A percentile compares a stretch with the other conserved stretches of the same genome.
These are phyloP conservation scores for Drosophila sordidapex DNA, from an alignment of 2,888 invertebrate species.

Conservation along the genomic window DNA sequence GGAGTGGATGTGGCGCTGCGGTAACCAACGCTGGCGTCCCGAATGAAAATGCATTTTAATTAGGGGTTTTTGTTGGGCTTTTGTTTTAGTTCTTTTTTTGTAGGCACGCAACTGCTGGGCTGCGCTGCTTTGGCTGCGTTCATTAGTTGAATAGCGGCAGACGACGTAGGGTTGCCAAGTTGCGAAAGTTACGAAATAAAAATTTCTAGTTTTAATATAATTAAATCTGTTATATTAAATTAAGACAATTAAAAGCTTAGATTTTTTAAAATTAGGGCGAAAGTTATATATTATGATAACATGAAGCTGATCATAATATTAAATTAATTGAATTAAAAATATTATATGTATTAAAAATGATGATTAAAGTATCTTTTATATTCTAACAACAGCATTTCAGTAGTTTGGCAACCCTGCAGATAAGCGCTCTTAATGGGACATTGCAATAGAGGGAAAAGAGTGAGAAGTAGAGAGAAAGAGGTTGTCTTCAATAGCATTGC, in stretches of 20 bases:
- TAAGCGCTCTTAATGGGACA: slow-evolving; percentile 51
- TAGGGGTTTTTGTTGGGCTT: slow-evolving; percentile 82
- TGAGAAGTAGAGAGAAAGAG: slow-evolving; percentile 6
- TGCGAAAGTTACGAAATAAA: neutral
- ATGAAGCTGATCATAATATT: neutral
- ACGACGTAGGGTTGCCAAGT: slow-evolving; percentile 56
- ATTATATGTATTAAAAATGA: neutral
- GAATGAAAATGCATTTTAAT: slow-evolving; percentile 84
- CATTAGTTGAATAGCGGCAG: slow-evolving; percentile 65
- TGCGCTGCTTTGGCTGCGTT: slow-evolving; percentile 62
- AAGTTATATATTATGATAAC: neutral
- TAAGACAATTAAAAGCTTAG: neutral
- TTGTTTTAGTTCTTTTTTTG: slow-evolving; percentile 70
- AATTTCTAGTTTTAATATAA: neutral
- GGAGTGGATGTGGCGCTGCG: slow-evolving; percentile 23
- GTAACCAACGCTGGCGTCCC: slow-evolving; percentile 68
- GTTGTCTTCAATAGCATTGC: slow-evolving; percentile 34
- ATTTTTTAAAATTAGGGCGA: neutral
- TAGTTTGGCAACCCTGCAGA: slow-evolving; percentile 36
- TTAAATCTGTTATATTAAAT: neutral
- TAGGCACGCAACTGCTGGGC: slow-evolving; percentile 36
- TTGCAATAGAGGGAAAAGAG: slow-evolving; percentile 10
- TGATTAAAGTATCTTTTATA: neutral
- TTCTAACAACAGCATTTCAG: neutral
- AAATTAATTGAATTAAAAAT: neutral